phyloP scores from a whole-genome alignment of 2,888 invertebrate genomes.

The Margaritifera margaritifera region DNA sequence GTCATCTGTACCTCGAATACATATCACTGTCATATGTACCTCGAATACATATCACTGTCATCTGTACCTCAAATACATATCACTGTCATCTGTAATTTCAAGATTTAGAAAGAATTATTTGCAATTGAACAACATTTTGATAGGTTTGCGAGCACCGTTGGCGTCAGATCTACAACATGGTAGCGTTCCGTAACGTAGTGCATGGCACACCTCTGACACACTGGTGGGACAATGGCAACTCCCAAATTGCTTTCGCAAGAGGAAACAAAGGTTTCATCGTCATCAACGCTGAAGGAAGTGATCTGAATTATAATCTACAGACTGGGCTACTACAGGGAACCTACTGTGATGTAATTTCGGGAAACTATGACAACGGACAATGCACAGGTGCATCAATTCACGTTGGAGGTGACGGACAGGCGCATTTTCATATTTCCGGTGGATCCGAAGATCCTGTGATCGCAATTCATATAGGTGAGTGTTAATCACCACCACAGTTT shows the following conservation, averaged over 20 bases:
- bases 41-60: no score
- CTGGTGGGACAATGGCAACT: constrained; percentile 87
- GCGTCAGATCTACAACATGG: constrained; percentile 70
- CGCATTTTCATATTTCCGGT: constrained; percentile 76
- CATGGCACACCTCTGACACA: constrained; percentile 68
- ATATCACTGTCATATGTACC: no score
- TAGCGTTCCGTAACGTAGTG: constrained; percentile 68
- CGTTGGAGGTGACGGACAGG: constrained; percentile 78
- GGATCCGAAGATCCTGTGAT: constrained; percentile 80
- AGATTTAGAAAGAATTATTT: no score
- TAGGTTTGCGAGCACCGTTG: constrained; percentile 65
- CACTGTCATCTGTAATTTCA: no score
- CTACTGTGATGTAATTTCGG: constrained; percentile 91
- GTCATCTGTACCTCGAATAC: no score
- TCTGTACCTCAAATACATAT: no score
- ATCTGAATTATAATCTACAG: constrained; percentile 52
- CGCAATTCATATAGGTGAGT: constrained; percentile 70
- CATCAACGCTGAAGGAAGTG: constrained; percentile 80
- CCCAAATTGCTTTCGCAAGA: constrained; percentile 92
- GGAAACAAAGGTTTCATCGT: constrained; percentile 82
- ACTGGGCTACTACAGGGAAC: constrained; percentile 80
- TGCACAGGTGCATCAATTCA: constrained; percentile 81
- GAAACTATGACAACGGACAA: constrained; percentile 73
- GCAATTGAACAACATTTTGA: no score
- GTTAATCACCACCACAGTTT: neutral